These are phyloP conservation scores for Camelus dromedarius DNA, from an alignment of 2,113 vertebrate genomes.

Conservation along the genomic window DNA sequence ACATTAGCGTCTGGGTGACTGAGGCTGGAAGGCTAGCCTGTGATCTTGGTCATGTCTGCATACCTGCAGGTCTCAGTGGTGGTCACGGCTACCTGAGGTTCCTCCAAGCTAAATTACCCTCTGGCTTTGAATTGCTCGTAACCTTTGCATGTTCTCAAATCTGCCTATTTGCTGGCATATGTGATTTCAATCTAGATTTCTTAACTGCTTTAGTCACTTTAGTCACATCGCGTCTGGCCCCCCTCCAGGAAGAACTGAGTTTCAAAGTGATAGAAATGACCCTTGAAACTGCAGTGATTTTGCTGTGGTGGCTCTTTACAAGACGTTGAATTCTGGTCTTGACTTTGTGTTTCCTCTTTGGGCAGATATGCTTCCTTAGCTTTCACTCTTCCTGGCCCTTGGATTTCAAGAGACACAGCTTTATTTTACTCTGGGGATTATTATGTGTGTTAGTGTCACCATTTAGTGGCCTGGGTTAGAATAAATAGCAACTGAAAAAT, in stretches of 20 bases:
- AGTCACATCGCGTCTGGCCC: neutral
- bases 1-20: neutral
- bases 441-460: neutral
- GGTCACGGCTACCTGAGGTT: neutral
- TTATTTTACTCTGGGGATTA: neutral
- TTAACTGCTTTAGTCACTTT: neutral
- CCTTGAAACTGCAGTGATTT: neutral
- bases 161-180: slow-evolving; percentile 11
- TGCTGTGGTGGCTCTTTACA: too few species aligned
- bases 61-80: neutral
- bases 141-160: neutral
- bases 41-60: neutral
- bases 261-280: neutral
- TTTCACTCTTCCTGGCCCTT: neutral
- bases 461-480: slow-evolving; percentile 38
- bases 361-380: neutral
- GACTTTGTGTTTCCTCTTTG: neutral
- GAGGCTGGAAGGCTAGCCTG: neutral
- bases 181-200: neutral
- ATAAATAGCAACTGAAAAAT: slow-evolving; percentile 29
- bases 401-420: slow-evolving; percentile 25
- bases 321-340: neutral
- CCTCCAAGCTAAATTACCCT: neutral
- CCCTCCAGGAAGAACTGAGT: neutral
- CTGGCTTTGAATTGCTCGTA: neutral